These are phyloP conservation scores for Drosophila santomea DNA, from an alignment of 1,140 invertebrate genomes.

Conservation along the genomic window DNA sequence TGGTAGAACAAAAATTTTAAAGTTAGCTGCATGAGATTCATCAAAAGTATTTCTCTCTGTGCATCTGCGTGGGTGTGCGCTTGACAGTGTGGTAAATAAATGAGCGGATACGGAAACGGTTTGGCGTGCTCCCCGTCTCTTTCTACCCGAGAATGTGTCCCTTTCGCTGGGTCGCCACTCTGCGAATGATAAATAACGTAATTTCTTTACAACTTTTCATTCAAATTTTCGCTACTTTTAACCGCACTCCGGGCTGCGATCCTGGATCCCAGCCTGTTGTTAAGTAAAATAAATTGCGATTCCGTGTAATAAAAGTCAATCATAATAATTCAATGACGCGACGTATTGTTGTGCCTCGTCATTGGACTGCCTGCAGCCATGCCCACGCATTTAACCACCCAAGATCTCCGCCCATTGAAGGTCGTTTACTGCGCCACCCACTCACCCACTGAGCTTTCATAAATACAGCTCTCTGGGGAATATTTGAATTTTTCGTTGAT, in stretches of 20 bases:
- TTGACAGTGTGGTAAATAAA: slow-evolving; percentile 77
- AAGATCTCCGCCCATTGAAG: neutral
- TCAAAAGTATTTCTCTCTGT: slow-evolving; percentile 5
- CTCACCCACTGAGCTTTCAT: slow-evolving; percentile 20
- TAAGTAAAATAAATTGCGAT: slow-evolving; percentile 83
- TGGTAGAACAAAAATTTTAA: no score
- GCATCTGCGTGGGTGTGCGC: slow-evolving; percentile 46
- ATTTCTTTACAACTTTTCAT: slow-evolving; percentile 81
- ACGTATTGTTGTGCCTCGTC: slow-evolving; percentile 54
- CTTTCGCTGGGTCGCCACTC: slow-evolving; percentile 42
- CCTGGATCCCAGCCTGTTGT: slow-evolving; percentile 49
- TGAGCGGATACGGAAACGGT: slow-evolving; percentile 78
- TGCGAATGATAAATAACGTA: slow-evolving; percentile 79
- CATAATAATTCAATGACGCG: slow-evolving; percentile 81
- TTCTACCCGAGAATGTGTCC: slow-evolving; percentile 2
- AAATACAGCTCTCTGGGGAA: slow-evolving; percentile 11
- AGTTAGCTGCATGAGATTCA: no score
- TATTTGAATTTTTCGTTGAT: slow-evolving; percentile 48
- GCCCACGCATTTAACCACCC: neutral
- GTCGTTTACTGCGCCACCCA: slow-evolving; percentile 18
- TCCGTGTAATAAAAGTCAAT: slow-evolving; percentile 83
- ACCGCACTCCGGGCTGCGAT: slow-evolving; percentile 49
- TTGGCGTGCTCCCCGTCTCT: slow-evolving; percentile 28
- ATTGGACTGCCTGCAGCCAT: slow-evolving; percentile 21
- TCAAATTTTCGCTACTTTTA: slow-evolving; percentile 73